phyloP scores from a whole-genome alignment of 2,888 invertebrate genomes.

The Xestia rhomboidea region DNA sequence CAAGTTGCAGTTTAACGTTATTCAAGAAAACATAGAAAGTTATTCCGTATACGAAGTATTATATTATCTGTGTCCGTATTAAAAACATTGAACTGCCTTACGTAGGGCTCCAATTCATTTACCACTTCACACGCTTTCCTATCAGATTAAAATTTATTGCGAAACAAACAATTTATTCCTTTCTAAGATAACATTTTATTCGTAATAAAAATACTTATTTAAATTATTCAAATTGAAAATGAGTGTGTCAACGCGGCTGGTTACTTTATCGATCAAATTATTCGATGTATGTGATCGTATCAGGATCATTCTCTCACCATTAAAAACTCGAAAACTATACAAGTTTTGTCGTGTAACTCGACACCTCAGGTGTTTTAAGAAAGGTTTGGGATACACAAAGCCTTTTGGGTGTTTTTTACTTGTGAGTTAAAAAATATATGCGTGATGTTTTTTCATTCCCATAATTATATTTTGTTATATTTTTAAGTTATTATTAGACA shows the following conservation, averaged over 20 bases:
- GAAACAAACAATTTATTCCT: slow-evolving; percentile 47
- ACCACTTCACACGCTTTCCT: slow-evolving; percentile 55
- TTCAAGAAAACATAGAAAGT: background rate
- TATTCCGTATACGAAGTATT: too few relatives aligned
- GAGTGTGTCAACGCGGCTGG: slow-evolving; percentile 62
- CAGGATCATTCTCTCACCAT: slow-evolving; percentile 81
- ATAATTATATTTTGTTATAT: too few relatives aligned
- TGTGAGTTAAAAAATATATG: background rate
- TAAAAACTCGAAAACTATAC: slow-evolving; percentile 83
- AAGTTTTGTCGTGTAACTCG: slow-evolving; percentile 84
- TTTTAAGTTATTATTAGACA: too few relatives aligned
- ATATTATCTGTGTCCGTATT: too few relatives aligned
- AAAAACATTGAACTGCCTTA: background rate
- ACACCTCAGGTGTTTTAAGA: slow-evolving; percentile 74
- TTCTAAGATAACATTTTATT: slow-evolving; percentile 51
- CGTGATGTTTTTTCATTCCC: too few relatives aligned
- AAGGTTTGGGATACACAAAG: slow-evolving; percentile 67
- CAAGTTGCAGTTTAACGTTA: too few relatives aligned
- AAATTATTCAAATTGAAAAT: slow-evolving; percentile 59
- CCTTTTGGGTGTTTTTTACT: too few relatives aligned
- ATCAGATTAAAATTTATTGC: slow-evolving; percentile 57
- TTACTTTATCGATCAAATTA: slow-evolving; percentile 77
- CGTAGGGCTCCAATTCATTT: slow-evolving; percentile 21
- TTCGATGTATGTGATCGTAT: slow-evolving; percentile 80
- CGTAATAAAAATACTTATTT: slow-evolving; percentile 65